Evolutionary conservation across 2,888 invertebrate species (phyloP).

Genomic region (Tinea semifulvella): DNA sequence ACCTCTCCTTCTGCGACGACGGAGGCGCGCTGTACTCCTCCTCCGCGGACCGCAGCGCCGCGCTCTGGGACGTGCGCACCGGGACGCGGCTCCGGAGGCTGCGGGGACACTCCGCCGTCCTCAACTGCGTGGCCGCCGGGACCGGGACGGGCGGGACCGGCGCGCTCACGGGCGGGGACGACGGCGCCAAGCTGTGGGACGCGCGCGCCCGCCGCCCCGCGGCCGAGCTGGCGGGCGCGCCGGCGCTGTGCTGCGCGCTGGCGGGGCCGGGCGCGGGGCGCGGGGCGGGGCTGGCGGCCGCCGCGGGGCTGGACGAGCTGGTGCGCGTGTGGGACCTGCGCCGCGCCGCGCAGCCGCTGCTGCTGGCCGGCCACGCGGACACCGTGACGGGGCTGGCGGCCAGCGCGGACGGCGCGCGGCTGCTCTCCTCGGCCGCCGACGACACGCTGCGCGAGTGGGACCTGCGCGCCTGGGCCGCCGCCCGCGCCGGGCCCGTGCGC

Average conservation of each 20-base stretch:
- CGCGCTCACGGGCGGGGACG: constrained; percentile 95
- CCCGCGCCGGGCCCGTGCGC: constrained; percentile 88
- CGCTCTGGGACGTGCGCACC: constrained; percentile 94
- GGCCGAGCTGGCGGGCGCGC: constrained; percentile 75
- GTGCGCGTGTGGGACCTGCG: constrained; percentile 97
- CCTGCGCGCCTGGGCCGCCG: constrained; percentile 92
- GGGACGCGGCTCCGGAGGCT: constrained; percentile 89
- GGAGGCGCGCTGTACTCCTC: constrained; percentile 88
- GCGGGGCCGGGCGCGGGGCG: constrained; percentile 98
- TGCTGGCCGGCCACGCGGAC: constrained; percentile 93
- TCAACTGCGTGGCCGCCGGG: constrained; percentile 74
- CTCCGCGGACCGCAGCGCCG: constrained; percentile 93
- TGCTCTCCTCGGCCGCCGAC: constrained; percentile 97
- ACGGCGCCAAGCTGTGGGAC: constrained; percentile 83
- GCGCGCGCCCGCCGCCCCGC: constrained; percentile 85
- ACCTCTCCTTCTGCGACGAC: constrained; percentile 87
- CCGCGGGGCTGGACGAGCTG: constrained; percentile 96
- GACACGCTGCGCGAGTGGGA: constrained; percentile 96
- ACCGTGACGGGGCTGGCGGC: constrained; percentile 89
- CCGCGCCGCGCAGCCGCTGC: constrained; percentile 84
- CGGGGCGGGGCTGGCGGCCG: constrained; percentile 91
- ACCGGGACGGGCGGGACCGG: constrained; percentile 95
- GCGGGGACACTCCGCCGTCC: constrained; percentile 83
- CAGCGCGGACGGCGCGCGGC: constrained; percentile 86
- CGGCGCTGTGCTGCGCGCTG: constrained; percentile 85